Conservation (phyloP, 2,113 vertebrate genomes). For the Trichechus manatus region DNA sequence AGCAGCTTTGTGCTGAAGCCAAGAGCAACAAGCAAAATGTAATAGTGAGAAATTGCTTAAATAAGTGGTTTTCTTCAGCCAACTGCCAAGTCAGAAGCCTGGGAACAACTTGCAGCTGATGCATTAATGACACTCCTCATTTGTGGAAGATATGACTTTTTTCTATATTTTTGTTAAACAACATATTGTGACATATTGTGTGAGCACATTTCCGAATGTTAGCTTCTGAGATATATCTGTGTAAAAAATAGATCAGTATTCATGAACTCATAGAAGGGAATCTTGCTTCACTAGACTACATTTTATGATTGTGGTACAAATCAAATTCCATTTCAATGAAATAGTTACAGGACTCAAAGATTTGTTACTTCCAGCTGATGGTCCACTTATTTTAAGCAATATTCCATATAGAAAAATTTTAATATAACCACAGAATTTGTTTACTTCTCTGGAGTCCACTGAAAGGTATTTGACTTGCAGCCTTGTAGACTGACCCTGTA, state of each 20-base stretch:
- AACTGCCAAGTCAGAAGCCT: conserved; percentile 69
- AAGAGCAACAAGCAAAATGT: conserved; percentile 65
- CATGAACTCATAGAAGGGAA: conserved; percentile 40
- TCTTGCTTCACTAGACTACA: conserved; percentile 25
- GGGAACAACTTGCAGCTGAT: conserved; percentile 48
- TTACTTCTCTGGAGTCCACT: conserved; percentile 37
- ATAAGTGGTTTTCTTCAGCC: conserved; percentile 60
- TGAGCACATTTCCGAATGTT: conserved; percentile 74
- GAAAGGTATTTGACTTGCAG: background rate
- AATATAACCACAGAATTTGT: conserved; percentile 43
- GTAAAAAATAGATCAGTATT: conserved; percentile 63
- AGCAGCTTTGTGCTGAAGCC: conserved; percentile 61
- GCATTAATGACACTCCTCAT: conserved; percentile 27
- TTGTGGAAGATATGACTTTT: conserved; percentile 53
- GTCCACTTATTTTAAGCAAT: conserved; percentile 55
- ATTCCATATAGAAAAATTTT: conserved; percentile 33
- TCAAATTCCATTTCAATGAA: conserved; percentile 55
- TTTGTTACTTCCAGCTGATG: conserved; percentile 7
- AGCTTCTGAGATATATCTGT: conserved; percentile 58
- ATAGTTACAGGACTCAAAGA: background rate
- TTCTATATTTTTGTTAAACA: conserved; percentile 79
- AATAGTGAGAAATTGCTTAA: conserved; percentile 50
- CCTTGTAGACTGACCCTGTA: background rate
- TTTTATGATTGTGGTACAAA: conserved; percentile 50
- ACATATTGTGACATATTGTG: conserved; percentile 75